Conservation (phyloP, 1,140 invertebrate species). For the Panagrolaimus sp. region DNA sequence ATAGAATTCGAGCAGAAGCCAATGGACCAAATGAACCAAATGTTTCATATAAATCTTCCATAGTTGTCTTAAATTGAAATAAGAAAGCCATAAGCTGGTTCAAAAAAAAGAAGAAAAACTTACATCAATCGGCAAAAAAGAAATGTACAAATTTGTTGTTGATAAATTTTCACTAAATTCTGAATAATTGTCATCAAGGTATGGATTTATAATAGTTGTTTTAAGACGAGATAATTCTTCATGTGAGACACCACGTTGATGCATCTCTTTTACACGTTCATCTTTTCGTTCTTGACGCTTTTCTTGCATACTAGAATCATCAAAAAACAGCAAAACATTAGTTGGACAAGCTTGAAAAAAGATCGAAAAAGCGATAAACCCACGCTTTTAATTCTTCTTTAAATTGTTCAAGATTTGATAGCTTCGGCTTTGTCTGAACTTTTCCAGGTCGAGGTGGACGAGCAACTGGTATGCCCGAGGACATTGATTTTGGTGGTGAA, state of each 20-base stretch:
- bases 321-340: conserved; percentile 20
- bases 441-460: conserved; percentile 63
- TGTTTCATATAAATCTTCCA: conserved; percentile 92
- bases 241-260: conserved; percentile 54
- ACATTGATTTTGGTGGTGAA: conserved; percentile 20
- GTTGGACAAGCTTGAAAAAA: conserved; percentile 9
- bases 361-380: conserved; percentile 38
- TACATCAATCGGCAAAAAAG: conserved; percentile 91
- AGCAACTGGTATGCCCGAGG: conserved; percentile 23
- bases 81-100: conserved; percentile 18
- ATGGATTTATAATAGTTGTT: conserved; percentile 55
- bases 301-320: conserved; percentile 76
- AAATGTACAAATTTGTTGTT: conserved; percentile 94
- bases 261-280: conserved; percentile 64
- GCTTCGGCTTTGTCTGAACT: conserved; percentile 79
- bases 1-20: conserved; percentile 99
- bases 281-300: conserved; percentile 87
- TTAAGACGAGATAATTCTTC: conserved; percentile 47
- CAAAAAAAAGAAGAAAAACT: conserved; percentile 43
- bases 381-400: conserved; percentile 87
- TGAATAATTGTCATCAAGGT: conserved; percentile 61
- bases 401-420: conserved; percentile 91
- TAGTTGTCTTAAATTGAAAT: conserved; percentile 71
- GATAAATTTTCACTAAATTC: conserved; percentile 90
- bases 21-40: conserved; percentile 94